phyloP scores from a whole-genome alignment of 2,888 invertebrate species.

The Cataglyphis altisquamis region DNA sequence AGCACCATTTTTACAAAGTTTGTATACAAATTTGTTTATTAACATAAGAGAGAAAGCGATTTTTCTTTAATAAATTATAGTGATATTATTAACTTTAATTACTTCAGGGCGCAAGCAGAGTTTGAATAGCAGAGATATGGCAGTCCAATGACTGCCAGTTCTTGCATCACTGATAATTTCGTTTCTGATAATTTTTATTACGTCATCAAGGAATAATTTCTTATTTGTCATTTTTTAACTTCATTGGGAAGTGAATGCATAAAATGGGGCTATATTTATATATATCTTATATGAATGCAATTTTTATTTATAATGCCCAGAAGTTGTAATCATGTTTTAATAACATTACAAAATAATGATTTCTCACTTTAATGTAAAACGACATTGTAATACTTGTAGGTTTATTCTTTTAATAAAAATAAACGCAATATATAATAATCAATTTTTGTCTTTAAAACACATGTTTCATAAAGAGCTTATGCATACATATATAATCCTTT shows the following conservation, averaged over 20 bases:
- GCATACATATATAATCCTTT: background rate
- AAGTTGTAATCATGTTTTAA: slow-evolving; percentile 46
- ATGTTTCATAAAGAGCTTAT: slow-evolving; percentile 21
- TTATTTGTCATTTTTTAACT: slow-evolving; percentile 30
- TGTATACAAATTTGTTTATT: slow-evolving; percentile 41
- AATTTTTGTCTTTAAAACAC: slow-evolving; percentile 16
- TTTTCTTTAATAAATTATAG: slow-evolving; percentile 21
- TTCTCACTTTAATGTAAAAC: slow-evolving; percentile 4
- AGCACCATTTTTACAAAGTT: slow-evolving; percentile 87
- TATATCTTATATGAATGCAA: slow-evolving; percentile 28
- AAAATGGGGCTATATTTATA: slow-evolving; percentile 26
- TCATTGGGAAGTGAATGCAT: slow-evolving; percentile 21
- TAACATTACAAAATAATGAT: slow-evolving; percentile 12
- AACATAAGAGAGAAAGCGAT: slow-evolving; percentile 17
- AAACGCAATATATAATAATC: background rate
- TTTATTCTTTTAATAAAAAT: slow-evolving; percentile 35
- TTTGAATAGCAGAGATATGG: slow-evolving; percentile 78
- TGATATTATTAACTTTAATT: slow-evolving; percentile 48
- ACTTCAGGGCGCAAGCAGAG: slow-evolving; percentile 84
- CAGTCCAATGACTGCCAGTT: slow-evolving; percentile 36
- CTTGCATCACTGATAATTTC: slow-evolving; percentile 5
- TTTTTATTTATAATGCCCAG: slow-evolving; percentile 35
- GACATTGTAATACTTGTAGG: slow-evolving; percentile 17
- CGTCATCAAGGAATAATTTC: slow-evolving; percentile 41
- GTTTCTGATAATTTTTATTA: slow-evolving; percentile 51